A percentile compares a stretch with the other conserved stretches of the same genome.
phyloP scores from a whole-genome alignment of 1,140 invertebrate species.

The Tetragnatha versicolor region DNA sequence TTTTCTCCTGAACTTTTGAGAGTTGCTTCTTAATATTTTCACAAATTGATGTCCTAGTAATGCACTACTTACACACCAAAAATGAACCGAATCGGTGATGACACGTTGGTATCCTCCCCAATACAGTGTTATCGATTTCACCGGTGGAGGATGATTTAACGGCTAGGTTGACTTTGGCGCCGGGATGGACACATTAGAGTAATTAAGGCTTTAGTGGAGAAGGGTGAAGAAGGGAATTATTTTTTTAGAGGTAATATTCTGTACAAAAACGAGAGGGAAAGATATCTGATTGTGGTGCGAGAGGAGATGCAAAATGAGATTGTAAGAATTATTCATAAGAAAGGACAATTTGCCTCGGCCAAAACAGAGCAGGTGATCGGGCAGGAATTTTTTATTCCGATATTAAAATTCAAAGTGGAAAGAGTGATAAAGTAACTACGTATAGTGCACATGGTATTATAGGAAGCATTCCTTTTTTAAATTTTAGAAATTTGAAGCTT shows the following conservation, averaged over 20 bases:
- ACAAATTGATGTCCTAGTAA: no score
- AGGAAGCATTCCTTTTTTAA: no score
- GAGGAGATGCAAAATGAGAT: neutral
- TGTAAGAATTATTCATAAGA: neutral
- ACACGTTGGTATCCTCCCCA: no score
- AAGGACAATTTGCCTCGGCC: neutral
- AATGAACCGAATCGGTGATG: no score
- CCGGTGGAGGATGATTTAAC: neutral
- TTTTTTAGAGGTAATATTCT: neutral
- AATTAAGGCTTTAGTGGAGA: neutral
- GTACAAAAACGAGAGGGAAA: neutral
- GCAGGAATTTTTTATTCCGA: neutral
- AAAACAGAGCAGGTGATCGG: neutral
- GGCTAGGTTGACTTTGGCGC: neutral
- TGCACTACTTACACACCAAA: no score
- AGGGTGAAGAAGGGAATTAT: neutral
- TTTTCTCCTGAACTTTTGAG: no score
- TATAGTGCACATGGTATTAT: neutral
- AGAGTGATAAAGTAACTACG: slow-evolving; percentile 3
- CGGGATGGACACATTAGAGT: neutral
- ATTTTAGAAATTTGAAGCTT: no score
- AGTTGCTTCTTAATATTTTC: no score
- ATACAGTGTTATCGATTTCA: neutral
- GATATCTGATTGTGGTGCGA: neutral
- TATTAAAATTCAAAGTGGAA: neutral